Conservation (phyloP, 1,140 invertebrate genomes). For the Arion vulgaris region DNA sequence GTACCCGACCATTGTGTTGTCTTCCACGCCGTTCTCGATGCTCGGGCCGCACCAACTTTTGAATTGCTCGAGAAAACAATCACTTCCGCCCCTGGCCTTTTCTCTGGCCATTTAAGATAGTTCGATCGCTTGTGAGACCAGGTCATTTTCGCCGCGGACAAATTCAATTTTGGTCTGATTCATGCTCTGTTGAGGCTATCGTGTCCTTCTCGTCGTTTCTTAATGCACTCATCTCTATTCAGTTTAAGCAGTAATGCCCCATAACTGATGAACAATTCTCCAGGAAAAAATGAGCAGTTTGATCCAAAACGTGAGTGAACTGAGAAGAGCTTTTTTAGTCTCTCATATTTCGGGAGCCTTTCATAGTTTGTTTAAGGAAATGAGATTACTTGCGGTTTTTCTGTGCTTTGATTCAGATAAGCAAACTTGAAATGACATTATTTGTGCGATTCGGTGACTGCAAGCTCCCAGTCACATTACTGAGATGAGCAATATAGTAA, state of each 20-base stretch:
- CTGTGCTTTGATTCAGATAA: not conserved
- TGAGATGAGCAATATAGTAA: not conserved
- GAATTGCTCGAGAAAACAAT: slow-evolving; percentile 46
- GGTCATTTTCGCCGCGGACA: slow-evolving; percentile 40
- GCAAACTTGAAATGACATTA: not conserved
- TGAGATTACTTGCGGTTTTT: not conserved
- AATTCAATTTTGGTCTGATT: slow-evolving; percentile 49
- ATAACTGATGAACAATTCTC: slow-evolving; percentile 17
- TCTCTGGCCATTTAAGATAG: slow-evolving; percentile 38
- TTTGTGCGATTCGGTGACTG: not conserved
- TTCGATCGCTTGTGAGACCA: slow-evolving; percentile 28
- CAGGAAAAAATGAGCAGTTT: not conserved
- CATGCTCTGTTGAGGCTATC: slow-evolving; percentile 26
- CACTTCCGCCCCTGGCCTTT: slow-evolving; percentile 36
- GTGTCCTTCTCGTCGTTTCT: not conserved
- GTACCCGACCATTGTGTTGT: slow-evolving; percentile 2
- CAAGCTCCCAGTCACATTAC: not conserved
- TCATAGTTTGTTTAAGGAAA: slow-evolving; percentile 9
- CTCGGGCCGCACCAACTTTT: slow-evolving; percentile 16
- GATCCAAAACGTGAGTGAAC: not conserved
- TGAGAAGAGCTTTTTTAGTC: not conserved
- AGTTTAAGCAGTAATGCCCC: slow-evolving; percentile 3
- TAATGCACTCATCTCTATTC: slow-evolving; percentile 37
- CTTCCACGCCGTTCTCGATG: not conserved
- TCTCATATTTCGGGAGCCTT: not conserved